These are phyloP conservation scores for Scaptomyza montana DNA, from an alignment of 1,140 invertebrate genomes.

Conservation along the genomic window DNA sequence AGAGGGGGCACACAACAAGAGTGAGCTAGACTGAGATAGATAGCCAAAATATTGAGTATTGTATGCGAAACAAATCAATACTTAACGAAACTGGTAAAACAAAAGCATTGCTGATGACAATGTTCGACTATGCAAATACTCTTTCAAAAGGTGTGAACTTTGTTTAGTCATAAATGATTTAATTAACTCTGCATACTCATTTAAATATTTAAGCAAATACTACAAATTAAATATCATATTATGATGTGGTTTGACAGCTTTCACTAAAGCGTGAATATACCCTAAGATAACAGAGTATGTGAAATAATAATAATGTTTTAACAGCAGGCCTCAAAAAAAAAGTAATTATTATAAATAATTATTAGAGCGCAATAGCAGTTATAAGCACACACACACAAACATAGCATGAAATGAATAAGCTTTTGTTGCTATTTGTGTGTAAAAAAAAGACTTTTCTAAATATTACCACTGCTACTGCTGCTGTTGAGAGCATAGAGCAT, in stretches of 20 bases:
- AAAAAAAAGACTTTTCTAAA: conserved; percentile 41
- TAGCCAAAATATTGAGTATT: conserved; percentile 40
- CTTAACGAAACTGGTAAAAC: conserved; percentile 25
- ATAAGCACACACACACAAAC: conserved; percentile 28
- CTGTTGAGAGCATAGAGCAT: conserved; percentile 30
- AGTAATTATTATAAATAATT: conserved; percentile 81
- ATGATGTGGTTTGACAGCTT: not conserved
- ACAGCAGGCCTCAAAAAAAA: conserved; percentile 61
- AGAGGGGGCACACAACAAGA: not conserved
- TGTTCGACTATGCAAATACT: conserved; percentile 7
- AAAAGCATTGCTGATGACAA: not conserved
- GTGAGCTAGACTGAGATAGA: conserved; percentile 22
- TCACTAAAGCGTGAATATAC: not conserved
- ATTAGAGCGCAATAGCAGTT: conserved; percentile 79
- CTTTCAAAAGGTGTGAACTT: conserved; percentile 9
- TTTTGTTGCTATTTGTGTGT: conserved; percentile 40
- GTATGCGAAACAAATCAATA: conserved; percentile 24
- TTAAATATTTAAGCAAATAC: not conserved
- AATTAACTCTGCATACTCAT: too few species aligned
- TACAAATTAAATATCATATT: not conserved
- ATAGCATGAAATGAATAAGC: conserved; percentile 51
- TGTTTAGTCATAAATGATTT: not conserved
- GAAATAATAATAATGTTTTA: conserved; percentile 64
- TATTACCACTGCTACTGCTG: conserved; percentile 31
- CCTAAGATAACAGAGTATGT: not conserved